Percentiles rank a stretch among this genome's conserved stretches.
phyloP scores from a whole-genome alignment of 1,140 invertebrate genomes.

The Matsumurasca onukii region DNA sequence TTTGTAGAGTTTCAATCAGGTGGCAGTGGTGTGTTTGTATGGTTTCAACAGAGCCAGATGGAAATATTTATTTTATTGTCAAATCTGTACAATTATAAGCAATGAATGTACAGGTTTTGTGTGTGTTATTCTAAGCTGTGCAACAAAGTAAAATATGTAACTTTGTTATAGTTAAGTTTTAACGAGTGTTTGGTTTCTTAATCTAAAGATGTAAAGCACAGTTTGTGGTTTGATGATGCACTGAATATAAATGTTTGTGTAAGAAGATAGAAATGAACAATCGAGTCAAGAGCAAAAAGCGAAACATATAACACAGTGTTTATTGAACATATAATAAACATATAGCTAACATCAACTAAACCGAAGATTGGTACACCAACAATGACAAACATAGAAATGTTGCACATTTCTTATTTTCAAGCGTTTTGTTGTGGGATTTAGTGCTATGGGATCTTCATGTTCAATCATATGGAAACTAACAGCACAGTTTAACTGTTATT shows the following conservation, averaged over 20 bases:
- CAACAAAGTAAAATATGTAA: not conserved
- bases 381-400: not conserved
- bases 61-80: slow-evolving; percentile 23
- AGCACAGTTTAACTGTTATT: too few relatives aligned
- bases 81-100: slow-evolving; percentile 26
- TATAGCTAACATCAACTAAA: slow-evolving; percentile 23
- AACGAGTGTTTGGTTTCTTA: not conserved
- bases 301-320: slow-evolving; percentile 19
- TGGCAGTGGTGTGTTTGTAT: slow-evolving; percentile 15
- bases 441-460: too few relatives aligned
- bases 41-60: slow-evolving; percentile 16
- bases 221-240: not conserved
- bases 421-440: too few relatives aligned
- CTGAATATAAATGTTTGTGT: not conserved
- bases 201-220: slow-evolving; percentile 16
- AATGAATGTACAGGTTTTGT: slow-evolving; percentile 11
- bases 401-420: too few relatives aligned
- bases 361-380: slow-evolving; percentile 3
- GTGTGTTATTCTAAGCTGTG: slow-evolving; percentile 13
- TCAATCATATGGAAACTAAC: too few relatives aligned
- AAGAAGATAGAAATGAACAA: not conserved
- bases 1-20: too few relatives aligned
- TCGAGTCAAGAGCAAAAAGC: not conserved
- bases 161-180: not conserved
- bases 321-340: slow-evolving; percentile 18